These are phyloP conservation scores for Pachycephala philippinensis DNA, from an alignment of 2,113 vertebrate species.

Conservation along the genomic window DNA sequence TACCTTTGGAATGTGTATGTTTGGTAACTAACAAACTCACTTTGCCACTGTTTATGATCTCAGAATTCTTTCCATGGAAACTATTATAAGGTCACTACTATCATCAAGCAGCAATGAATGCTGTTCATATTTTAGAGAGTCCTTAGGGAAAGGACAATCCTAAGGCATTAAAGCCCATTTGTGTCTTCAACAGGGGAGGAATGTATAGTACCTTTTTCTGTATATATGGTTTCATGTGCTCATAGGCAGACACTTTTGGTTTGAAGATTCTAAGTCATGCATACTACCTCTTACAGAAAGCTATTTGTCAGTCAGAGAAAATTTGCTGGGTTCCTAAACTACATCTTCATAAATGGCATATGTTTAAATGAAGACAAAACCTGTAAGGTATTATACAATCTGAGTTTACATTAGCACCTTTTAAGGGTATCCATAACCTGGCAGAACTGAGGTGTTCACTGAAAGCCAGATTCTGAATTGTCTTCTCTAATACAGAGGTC, in stretches of 20 bases:
- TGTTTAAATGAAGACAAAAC: not conserved
- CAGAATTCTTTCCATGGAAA: constrained; percentile 76
- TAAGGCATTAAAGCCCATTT: not conserved
- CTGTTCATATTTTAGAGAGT: constrained; percentile 52
- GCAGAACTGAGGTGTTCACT: not conserved
- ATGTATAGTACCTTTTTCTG: not conserved
- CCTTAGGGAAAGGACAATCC: constrained; percentile 11
- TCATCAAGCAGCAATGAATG: constrained; percentile 39
- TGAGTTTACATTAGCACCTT: not conserved
- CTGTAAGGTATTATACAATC: not conserved
- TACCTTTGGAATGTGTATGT: constrained; percentile 75
- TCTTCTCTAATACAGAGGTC: not conserved
- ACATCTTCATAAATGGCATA: not conserved
- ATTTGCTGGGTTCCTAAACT: not conserved
- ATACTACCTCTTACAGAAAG: not conserved
- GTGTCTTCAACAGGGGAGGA: not conserved
- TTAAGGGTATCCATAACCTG: not conserved
- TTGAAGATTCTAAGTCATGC: not conserved
- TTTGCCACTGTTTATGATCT: constrained; percentile 78
- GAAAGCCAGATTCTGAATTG: not conserved
- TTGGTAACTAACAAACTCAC: constrained; percentile 76
- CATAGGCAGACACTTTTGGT: not conserved
- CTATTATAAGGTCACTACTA: constrained; percentile 68
- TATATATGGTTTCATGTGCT: not conserved
- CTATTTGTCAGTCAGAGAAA: not conserved